Percentiles rank a stretch among this genome's conserved stretches.
Evolutionary conservation across 2,113 vertebrate genomes (phyloP).

Genomic region (Strix aluco): DNA sequence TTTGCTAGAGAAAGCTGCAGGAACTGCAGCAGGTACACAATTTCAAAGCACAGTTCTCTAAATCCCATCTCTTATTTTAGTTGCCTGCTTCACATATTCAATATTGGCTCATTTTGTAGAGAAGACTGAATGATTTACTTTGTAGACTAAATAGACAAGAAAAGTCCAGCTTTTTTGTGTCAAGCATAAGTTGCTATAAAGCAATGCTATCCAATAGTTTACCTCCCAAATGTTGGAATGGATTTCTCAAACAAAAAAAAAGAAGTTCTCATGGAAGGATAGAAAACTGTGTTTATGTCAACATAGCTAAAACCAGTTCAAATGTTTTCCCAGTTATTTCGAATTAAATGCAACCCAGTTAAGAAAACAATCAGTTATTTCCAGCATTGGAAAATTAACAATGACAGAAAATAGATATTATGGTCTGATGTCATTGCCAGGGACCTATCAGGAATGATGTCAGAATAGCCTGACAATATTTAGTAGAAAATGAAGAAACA

Average conservation of each 20-base stretch:
- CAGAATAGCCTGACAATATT: neutral
- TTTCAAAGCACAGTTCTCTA: neutral
- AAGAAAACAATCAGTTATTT: conserved; percentile 29
- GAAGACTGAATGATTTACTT: neutral
- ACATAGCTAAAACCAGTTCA: neutral
- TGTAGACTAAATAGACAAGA: neutral
- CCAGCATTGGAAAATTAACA: neutral
- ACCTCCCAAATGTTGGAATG: neutral
- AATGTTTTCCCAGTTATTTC: neutral
- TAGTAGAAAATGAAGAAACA: neutral
- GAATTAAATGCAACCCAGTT: neutral
- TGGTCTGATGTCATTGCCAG: neutral
- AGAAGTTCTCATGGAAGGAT: neutral
- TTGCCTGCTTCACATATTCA: neutral
- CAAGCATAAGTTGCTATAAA: neutral
- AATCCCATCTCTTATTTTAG: neutral
- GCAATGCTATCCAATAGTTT: neutral
- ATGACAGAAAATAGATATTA: neutral
- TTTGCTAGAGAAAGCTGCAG: neutral
- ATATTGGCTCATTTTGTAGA: neutral
- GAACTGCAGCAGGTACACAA: neutral
- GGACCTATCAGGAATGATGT: neutral
- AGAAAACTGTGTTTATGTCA: neutral
- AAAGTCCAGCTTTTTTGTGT: neutral
- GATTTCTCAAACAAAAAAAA: neutral